Evolutionary conservation across 2,113 vertebrate genomes (phyloP), one percentile per base, ranked within the genome.

Genomic region (Colistium nudipinnis): DNA sequence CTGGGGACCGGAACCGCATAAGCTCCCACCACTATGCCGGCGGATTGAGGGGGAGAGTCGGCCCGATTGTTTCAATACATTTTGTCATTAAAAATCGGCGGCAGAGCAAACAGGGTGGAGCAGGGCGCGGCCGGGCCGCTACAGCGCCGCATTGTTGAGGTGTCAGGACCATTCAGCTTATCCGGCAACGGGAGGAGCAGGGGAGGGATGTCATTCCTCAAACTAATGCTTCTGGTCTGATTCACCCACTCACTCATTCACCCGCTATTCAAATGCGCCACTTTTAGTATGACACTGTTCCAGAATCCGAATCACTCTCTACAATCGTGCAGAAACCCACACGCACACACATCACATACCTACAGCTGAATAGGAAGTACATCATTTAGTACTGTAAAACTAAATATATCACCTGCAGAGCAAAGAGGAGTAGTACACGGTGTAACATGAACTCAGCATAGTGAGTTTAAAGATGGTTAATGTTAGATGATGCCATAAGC

Each of bases 31-130:
- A 94, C 94, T 96, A 94, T 94, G 92, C 90, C 80, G 88, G 61
- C 61, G 95, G 94, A 94, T 94, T 93, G 94, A 92, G 89, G 82
- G n/a, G 92, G 92, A 94, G 93, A 95, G 94, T 94, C 94, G 92
- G 91, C 92, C 92, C 90, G 88, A 95, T 95, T 95, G 95, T 96
- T 95, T 96, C 93, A 86, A 94, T 95, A 94, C 94, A 94, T 96
- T 94, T 95, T 93, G 91, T 94, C 94, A 93, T 95, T 95, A 94
- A 94, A 94, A 95, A 94, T 94, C 92, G 90, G 89, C 91, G 89
- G 93, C 93, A 93, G 92, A 93, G 88, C 76, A 94, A 96, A 96
- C 94, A 94, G 92, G 91, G 92, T 84, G 91, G 87, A 86, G 88
- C 89, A 90, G 93, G 89, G 90, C 88, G 92, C 88, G 85, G 87